Evolutionary conservation across 2,797 vertebrate species (phyloP), one percentile per base, ranked within the genome.

Genomic region (Lophius americanus): DNA sequence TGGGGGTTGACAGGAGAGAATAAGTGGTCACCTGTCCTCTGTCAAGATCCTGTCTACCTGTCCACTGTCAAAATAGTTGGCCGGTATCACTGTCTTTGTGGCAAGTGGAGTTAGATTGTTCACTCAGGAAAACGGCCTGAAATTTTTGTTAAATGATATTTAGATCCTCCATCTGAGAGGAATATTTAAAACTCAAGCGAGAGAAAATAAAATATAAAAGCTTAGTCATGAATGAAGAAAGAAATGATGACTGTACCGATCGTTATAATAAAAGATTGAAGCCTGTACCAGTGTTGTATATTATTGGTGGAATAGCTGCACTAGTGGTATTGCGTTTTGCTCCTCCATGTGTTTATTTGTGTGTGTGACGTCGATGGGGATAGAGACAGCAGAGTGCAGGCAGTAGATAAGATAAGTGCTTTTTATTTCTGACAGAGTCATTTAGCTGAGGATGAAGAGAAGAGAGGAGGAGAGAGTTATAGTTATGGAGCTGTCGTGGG

Each of bases 341-440:
- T 63, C 38, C 7, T 39, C 36, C 44, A 9, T 58, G 51, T 71
- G 69, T 56, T 52, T 61, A 14, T 81, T 14, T 74, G 70, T 72
- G 75, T 63, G 62, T 48, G 71, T 74, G 81, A 80, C 36, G 75
- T 60, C 6, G 68, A 69, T 51, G 12, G 80, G 60, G 78, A 54
- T 51, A 58, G 70, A 81, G 88, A 87, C 73, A 75, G 78, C 76
- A 47, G 82, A 83, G 82, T 81, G 85, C 81, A 89, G 85, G 90
- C 87, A 80, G 78, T 81, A 89, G 90, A 90, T 89, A 89, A 91
- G 90, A 92, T 91, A 91, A 89, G 90, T 88, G 85, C 87, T 89
- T 87, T 91, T 92, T 92, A 91, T 91, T 91, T 91, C 88, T 91
- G 91, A 92, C 91, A 92, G 88, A 92, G 88, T 91, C 90, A 91